Base-by-base conservation (phyloP, 1,140 invertebrate genomes). In the Drosophila sp. region DNA sequence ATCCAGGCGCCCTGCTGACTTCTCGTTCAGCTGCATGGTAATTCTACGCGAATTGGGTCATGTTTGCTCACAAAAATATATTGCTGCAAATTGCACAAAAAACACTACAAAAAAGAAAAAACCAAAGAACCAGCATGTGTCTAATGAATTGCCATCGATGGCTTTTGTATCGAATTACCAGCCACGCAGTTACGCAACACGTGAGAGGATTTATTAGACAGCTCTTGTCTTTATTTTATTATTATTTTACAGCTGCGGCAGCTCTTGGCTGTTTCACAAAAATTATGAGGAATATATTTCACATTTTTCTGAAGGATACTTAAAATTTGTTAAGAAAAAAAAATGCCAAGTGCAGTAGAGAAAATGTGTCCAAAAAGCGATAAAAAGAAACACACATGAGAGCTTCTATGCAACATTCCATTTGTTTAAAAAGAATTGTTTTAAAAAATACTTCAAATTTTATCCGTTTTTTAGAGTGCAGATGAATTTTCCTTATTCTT, bases 121-220 rank as follows among this genome's bases (percentile, higher is more conserved):
- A 54, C 10, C 5, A 25, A n/a, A 54, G 30, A 69, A 60, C 66
- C 84, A 87, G 82, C 83, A 76, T 87, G 82, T 76, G 83, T 70
- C 80, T 87, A 86, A 87, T 87, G 83, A 89, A 87, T 77, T 83
- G 72, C 60, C 83, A 68, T 54, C 56, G 68, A 72, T 66, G 23
- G 44, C 7, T 68, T 60, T 73, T 70, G 62, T 73, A 66, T 77
- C 66, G 63, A 69, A 70, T 73, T 73, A 64, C 60, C 35, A 67
- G 68, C 55, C 62, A 63, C 63, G 50, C 66, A 58, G 66, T 77
- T 78, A 78, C 76, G 76, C 71, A 73, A 69, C 68, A 72, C 63
- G 56, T 56, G 61, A 23, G 30, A 63, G 60, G 54, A 70, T 77
- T 73, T 63, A 70, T 77, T 69, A 61, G 66, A 70, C 44, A 25